phyloP scores from a whole-genome alignment of 2,888 invertebrate species.

The Ernsta delagoae region DNA sequence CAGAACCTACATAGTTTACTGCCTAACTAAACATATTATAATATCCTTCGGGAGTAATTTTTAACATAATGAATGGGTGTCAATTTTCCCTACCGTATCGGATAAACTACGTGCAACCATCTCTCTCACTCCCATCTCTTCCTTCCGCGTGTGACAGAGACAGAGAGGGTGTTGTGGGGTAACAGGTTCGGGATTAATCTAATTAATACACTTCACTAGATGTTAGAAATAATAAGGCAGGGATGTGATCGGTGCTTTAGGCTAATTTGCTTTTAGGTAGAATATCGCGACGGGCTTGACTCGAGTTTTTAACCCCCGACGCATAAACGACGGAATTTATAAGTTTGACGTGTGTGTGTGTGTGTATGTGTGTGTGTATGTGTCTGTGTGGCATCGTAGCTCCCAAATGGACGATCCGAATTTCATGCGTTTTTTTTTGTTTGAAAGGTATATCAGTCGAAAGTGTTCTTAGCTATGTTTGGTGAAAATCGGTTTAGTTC shows the following conservation, averaged over 20 bases:
- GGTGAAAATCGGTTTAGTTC: no score
- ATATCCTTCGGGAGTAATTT: conserved; percentile 6
- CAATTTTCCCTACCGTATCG: conserved; percentile 16
- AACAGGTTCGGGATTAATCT: conserved; percentile 18
- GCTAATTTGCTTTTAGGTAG: conserved; percentile 6
- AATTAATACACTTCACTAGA: conserved; percentile 33
- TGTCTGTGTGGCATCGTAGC: no score
- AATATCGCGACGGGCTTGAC: no score
- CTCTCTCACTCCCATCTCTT: background rate
- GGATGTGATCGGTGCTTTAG: conserved; percentile 25
- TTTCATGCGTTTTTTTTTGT: no score
- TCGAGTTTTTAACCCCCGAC: no score
- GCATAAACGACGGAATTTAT: no score
- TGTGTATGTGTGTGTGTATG: no score
- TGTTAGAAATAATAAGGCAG: conserved; percentile 25
- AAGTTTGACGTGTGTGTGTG: no score
- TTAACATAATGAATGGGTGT: conserved; percentile 23
- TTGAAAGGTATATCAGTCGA: no score
- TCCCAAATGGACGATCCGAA: no score
- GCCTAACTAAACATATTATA: background rate
- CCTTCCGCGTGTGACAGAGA: background rate
- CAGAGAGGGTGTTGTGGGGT: background rate
- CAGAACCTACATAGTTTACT: background rate
- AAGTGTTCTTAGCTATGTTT: no score
- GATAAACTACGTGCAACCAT: background rate